phyloP scores from a whole-genome alignment of 2,888 invertebrate species.

The Exocentrus adspersus region DNA sequence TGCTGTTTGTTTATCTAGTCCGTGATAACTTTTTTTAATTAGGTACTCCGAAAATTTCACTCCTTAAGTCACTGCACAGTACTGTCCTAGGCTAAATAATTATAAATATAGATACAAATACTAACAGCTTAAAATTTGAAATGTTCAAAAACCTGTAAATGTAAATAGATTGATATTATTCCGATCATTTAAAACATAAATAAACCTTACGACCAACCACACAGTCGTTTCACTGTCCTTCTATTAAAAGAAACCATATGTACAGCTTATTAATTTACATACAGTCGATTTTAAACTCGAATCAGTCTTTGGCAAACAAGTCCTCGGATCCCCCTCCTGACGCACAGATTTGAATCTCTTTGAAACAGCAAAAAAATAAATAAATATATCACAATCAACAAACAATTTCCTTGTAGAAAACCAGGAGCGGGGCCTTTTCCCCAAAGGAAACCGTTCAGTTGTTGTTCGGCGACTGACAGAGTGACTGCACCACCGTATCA shows the following conservation, averaged over 20 bases:
- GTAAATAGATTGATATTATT: constrained; percentile 26
- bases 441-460: constrained; percentile 39
- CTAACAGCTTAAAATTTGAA: constrained; percentile 34
- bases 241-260: constrained; percentile 3
- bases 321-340: not conserved
- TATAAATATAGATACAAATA: constrained; percentile 31
- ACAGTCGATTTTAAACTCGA: constrained; percentile 34
- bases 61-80: constrained; percentile 29
- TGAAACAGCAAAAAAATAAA: constrained; percentile 1
- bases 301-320: constrained; percentile 35
- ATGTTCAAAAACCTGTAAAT: constrained; percentile 33
- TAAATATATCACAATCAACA: constrained; percentile 20
- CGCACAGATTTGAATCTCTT: not conserved
- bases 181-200: constrained; percentile 31
- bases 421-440: no score
- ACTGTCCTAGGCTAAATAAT: constrained; percentile 28
- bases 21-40: constrained; percentile 22
- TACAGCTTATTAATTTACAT: constrained; percentile 28
- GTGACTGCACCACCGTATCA: constrained; percentile 78
- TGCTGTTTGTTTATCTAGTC: no score
- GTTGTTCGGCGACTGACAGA: constrained; percentile 74
- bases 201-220: constrained; percentile 26
- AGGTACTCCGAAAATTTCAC: constrained; percentile 17
- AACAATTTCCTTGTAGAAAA: constrained; percentile 4
- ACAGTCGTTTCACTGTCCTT: constrained; percentile 13